These are phyloP conservation scores for Xenus cinereus DNA, from an alignment of 2,113 vertebrate species.

Conservation along the genomic window DNA sequence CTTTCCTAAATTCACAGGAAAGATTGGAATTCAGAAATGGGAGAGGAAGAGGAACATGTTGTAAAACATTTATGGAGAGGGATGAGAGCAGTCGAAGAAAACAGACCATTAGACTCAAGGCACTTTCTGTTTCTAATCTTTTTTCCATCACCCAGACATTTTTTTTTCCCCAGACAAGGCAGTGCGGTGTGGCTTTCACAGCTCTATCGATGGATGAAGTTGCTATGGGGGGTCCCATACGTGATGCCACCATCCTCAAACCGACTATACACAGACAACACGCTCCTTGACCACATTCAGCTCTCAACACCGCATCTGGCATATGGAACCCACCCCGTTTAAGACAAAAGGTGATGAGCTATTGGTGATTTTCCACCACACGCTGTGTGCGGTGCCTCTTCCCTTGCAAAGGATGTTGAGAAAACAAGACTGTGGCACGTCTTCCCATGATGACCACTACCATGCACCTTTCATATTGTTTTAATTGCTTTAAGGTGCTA, in stretches of 20 bases:
- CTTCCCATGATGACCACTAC: neutral
- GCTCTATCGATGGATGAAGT: neutral
- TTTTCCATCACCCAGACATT: neutral
- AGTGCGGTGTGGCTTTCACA: neutral
- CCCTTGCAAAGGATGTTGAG: neutral
- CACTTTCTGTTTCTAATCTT: slow-evolving; percentile 15
- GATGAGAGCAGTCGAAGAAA: neutral
- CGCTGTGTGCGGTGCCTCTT: neutral
- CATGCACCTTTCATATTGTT: neutral
- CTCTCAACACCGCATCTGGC: neutral
- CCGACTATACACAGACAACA: neutral
- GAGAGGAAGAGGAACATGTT: neutral
- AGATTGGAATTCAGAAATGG: neutral
- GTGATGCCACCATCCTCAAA: neutral
- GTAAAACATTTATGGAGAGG: neutral
- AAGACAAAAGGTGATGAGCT: neutral
- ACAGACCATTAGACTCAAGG: neutral
- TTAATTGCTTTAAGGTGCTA: neutral
- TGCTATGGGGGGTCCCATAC: neutral
- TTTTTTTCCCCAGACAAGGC: neutral
- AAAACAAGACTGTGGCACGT: neutral
- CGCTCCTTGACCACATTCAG: neutral
- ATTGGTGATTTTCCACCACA: neutral
- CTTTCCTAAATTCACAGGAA: slow-evolving; percentile 1
- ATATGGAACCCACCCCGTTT: neutral